phyloP scores from a whole-genome alignment of 2,113 vertebrate species.

The Pristiophorus japonicus region DNA sequence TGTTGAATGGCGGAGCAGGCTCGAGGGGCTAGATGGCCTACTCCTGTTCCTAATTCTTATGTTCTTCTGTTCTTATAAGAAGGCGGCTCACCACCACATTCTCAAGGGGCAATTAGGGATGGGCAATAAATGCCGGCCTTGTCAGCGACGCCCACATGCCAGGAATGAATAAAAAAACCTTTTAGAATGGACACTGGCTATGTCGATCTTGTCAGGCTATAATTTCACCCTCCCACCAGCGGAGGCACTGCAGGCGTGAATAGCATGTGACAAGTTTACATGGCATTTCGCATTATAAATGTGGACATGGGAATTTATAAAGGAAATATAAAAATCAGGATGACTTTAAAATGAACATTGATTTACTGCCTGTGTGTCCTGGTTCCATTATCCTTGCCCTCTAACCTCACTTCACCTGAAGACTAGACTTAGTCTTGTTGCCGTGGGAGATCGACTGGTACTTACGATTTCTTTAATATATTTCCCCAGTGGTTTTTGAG shows the following conservation, averaged over 20 bases:
- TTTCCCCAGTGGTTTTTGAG: conserved; percentile 10
- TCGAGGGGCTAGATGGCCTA: no score
- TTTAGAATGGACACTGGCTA: background rate
- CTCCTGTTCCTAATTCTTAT: no score
- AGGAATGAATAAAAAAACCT: no score
- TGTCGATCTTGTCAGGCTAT: background rate
- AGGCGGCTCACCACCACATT: no score
- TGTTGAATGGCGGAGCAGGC: no score
- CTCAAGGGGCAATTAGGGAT: no score
- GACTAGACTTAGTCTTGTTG: background rate
- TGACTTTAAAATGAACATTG: background rate
- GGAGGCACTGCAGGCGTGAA: background rate
- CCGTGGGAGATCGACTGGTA: background rate
- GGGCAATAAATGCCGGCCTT: no score
- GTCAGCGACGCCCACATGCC: no score
- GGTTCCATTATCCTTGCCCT: background rate
- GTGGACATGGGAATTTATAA: background rate
- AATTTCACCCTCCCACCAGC: background rate
- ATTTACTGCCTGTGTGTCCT: background rate
- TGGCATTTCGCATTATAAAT: background rate
- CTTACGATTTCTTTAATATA: background rate
- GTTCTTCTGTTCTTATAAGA: no score
- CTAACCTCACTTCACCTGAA: background rate
- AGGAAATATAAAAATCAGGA: background rate
- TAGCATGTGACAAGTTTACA: background rate